These are phyloP conservation scores for Cyphomyrus discorhynchus DNA, from an alignment of 2,113 vertebrate genomes.

Conservation along the genomic window DNA sequence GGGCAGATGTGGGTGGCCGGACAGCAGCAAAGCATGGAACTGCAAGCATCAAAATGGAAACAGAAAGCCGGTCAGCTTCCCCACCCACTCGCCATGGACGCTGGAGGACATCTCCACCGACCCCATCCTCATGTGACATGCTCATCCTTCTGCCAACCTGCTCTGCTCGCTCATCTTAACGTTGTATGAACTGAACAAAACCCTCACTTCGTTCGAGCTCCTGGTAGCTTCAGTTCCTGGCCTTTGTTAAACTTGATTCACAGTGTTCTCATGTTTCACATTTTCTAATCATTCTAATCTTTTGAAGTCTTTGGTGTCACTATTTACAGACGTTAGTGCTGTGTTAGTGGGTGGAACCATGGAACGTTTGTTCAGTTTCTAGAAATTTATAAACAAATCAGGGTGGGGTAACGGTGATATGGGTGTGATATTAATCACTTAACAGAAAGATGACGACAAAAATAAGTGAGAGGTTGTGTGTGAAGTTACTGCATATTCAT, in stretches of 20 bases:
- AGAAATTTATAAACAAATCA: not conserved
- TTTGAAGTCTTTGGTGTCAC: not conserved
- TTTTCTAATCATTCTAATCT: not conserved
- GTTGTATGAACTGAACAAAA: not conserved
- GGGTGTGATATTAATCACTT: not conserved
- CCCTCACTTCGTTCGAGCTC: slow-evolving; percentile 1
- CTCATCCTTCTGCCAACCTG: slow-evolving; percentile 18
- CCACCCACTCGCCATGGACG: not conserved
- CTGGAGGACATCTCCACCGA: not conserved
- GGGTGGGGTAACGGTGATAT: not conserved
- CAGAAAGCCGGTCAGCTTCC: not conserved
- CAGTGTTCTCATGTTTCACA: not conserved
- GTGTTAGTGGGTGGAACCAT: not conserved
- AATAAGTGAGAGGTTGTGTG: not conserved
- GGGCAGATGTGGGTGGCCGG: slow-evolving; percentile 63
- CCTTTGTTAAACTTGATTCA: not conserved
- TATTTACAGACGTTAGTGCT: not conserved
- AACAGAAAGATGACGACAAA: not conserved
- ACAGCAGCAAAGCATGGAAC: slow-evolving; percentile 75
- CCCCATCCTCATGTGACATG: not conserved
- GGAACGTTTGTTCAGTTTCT: not conserved
- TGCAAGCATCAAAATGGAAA: slow-evolving; percentile 38
- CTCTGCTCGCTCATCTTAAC: slow-evolving; percentile 36
- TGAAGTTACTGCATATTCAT: not conserved
- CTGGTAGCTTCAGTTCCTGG: slow-evolving; percentile 26